Evolutionary conservation across 2,113 vertebrate genomes (phyloP).

Genomic region (Callithrix jacchus): DNA sequence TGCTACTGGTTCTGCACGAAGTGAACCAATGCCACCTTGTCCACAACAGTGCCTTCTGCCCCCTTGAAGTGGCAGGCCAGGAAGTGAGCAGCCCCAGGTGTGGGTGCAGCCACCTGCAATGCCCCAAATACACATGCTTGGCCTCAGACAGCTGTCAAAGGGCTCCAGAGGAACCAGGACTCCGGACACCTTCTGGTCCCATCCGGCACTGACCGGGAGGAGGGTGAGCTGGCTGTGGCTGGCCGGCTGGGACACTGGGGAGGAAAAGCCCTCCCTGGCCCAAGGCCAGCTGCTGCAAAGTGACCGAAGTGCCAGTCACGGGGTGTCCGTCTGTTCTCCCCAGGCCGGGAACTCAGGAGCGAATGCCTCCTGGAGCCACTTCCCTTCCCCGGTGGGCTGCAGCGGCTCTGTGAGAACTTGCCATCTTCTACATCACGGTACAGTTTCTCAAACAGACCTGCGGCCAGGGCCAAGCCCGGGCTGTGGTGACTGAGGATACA

Average conservation of each 20-base stretch:
- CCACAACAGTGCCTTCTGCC: background rate
- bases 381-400: background rate
- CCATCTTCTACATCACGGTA: background rate
- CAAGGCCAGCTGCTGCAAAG: background rate
- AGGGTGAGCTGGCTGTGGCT: no score
- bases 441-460: background rate
- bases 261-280: no score
- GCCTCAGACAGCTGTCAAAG: background rate
- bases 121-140: rapidly evolving
- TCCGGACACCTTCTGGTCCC: background rate
- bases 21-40: rapidly evolving
- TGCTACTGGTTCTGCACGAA: rapidly evolving
- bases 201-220: no score
- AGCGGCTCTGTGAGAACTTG: background rate
- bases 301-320: background rate
- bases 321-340: background rate
- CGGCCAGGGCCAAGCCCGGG: background rate
- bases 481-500: background rate
- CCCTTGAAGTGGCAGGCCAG: background rate
- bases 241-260: no score
- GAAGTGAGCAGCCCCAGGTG: no score
- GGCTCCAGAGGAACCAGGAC: background rate
- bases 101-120: no score
- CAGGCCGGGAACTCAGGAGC: background rate
- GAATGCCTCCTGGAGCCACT: background rate